Evolutionary conservation across 2,888 invertebrate species (phyloP).

Genomic region (Ochropleura plecta): DNA sequence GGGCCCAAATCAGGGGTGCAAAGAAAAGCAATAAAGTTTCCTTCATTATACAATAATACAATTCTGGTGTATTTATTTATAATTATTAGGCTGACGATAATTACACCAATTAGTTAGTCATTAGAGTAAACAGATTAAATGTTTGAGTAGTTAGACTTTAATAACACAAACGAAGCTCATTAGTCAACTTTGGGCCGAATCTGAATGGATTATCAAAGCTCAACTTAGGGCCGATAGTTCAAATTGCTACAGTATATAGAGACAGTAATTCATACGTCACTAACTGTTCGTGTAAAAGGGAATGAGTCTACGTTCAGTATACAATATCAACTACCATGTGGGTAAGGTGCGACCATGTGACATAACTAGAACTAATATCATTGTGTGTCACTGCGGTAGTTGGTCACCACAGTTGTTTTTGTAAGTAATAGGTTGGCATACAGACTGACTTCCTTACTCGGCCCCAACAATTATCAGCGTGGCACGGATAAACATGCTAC

Average conservation of each 20-base stretch:
- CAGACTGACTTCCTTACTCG: neutral
- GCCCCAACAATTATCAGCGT: neutral
- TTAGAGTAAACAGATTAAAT: conserved; percentile 13
- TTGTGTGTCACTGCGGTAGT: neutral
- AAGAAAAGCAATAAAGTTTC: conserved; percentile 17
- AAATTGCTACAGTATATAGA: neutral
- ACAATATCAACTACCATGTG: neutral
- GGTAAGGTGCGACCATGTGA: neutral
- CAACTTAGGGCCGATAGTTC: neutral
- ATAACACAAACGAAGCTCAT: neutral
- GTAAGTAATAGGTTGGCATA: conserved; percentile 12
- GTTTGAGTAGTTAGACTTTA: conserved; percentile 2
- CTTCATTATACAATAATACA: conserved; percentile 3
- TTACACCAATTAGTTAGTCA: conserved; percentile 9
- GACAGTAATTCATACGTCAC: too few species aligned
- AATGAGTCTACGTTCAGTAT: neutral
- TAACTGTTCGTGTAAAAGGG: too few species aligned
- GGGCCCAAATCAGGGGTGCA: conserved; percentile 9
- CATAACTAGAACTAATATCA: conserved; percentile 2
- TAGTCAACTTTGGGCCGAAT: neutral
- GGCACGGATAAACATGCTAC: neutral
- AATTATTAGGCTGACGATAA: conserved; percentile 1
- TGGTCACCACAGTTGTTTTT: neutral
- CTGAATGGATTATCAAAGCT: neutral
- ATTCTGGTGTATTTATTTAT: neutral